Base-by-base conservation (phyloP, 2,113 vertebrate genomes). In the Anguilla japonica region DNA sequence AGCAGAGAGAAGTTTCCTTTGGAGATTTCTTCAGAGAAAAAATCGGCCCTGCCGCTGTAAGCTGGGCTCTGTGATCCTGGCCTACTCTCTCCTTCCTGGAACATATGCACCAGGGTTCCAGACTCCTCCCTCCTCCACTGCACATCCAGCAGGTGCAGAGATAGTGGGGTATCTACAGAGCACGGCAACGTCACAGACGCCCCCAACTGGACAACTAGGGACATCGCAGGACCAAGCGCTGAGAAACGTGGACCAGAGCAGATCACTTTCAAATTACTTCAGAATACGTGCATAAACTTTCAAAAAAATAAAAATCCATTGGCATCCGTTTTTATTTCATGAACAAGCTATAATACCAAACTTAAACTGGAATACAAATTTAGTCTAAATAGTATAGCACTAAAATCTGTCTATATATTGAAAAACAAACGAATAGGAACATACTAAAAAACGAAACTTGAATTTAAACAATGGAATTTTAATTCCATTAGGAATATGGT, bases 1-100 rank as follows among this genome's bases (percentile, higher is more conserved):
- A 41, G 16, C 41, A 84, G 41, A 41, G 83, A 84, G 83, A 75
- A 84, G 39, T 84, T 78, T 75, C 83, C 83, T 75, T 41, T 46
- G 60, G 39, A 29, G 26, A 84, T 60, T 40, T 71, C 60, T 9
- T 43, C 16, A 41, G 29, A 1, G 40, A 75, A 46, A 26, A 84
- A 40, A 0, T 84, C 60, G 2, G 83, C 57, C 16, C 83, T 40
- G 29, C 40, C 84, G 41, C 41, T 43, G 78, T 79, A 85, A 14
- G 26, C 11, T 3, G 9, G 43, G 26, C 80, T 14, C 78, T 85
- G 84, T 16, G 84, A 85, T 29, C 80, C 75, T n/a, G 84, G 84
- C 13, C 78, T 29, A 50, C 71, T 78, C 3, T 85, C 84, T 39
- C 84, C 84, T 15, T 85, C 84, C 11, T 53, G 46, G 78, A 85